phyloP scores from a whole-genome alignment of 2,113 vertebrate species.

The Scalopus aquaticus region DNA sequence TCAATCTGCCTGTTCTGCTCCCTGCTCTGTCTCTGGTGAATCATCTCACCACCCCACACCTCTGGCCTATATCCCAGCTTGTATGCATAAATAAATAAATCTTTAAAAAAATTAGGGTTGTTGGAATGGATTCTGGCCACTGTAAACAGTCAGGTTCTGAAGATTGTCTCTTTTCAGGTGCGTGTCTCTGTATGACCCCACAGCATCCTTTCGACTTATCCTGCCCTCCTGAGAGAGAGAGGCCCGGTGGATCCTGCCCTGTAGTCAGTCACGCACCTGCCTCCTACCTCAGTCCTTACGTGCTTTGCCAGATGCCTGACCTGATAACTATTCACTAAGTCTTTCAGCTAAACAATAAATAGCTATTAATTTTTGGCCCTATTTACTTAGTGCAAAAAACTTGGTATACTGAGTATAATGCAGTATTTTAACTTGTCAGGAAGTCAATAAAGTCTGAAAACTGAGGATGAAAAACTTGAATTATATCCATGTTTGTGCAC shows the following conservation, averaged over 20 bases:
- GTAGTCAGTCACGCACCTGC: no score
- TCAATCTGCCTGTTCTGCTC: no score
- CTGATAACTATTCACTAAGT: neutral
- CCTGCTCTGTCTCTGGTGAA: no score
- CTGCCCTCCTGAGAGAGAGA: neutral
- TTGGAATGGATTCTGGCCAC: neutral
- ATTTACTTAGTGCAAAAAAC: neutral
- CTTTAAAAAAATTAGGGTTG: neutral
- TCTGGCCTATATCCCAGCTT: no score
- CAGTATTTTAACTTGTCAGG: neutral
- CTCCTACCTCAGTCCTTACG: neutral
- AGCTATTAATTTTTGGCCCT: neutral
- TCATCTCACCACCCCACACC: no score
- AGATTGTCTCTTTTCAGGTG: neutral
- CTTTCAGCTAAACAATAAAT: neutral
- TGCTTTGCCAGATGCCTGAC: neutral
- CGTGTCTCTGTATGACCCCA: neutral
- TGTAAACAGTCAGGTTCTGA: neutral
- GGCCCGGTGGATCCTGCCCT: no score
- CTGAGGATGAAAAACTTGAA: neutral
- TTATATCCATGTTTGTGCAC: neutral
- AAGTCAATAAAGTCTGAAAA: neutral
- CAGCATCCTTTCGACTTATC: rapidly evolving
- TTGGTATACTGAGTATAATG: neutral
- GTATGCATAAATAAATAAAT: no score